Conservation (phyloP, 2,797 vertebrate species). For the Limosa lapponica region DNA sequence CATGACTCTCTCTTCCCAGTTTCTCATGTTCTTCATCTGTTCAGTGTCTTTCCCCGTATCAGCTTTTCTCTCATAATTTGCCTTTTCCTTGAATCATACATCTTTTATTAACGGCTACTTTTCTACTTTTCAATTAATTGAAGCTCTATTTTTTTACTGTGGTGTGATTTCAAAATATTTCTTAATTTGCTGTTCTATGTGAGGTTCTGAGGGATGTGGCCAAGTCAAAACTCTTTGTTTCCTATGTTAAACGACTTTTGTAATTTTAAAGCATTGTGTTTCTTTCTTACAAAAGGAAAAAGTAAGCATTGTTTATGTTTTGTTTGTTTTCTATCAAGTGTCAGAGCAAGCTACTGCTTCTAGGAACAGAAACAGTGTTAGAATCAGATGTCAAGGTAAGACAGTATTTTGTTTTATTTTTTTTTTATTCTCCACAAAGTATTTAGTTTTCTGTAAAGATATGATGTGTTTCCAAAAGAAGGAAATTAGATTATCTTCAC, state of each 20-base stretch:
- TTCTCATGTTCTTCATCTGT: neutral
- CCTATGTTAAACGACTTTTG: neutral
- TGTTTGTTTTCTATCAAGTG: conserved; percentile 67
- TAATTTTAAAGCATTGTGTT: neutral
- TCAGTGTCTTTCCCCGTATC: neutral
- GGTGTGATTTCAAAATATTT: neutral
- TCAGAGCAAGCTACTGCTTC: conserved; percentile 61
- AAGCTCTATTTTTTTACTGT: neutral
- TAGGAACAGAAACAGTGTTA: conserved; percentile 8
- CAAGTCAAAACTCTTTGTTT: neutral
- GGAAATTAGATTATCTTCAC: neutral
- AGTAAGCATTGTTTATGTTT: neutral
- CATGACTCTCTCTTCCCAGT: neutral
- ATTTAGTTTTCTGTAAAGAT: neutral
- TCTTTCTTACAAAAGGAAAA: neutral
- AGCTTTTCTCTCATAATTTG: neutral
- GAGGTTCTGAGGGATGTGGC: neutral
- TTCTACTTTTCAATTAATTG: neutral
- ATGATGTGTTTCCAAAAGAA: neutral
- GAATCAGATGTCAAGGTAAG: conserved; percentile 71
- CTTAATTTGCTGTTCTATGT: neutral
- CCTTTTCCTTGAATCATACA: neutral
- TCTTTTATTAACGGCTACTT: neutral
- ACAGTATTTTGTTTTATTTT: neutral
- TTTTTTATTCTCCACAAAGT: neutral